phyloP scores from a whole-genome alignment of 2,113 vertebrate species.

The Gopherus flavomarginatus region DNA sequence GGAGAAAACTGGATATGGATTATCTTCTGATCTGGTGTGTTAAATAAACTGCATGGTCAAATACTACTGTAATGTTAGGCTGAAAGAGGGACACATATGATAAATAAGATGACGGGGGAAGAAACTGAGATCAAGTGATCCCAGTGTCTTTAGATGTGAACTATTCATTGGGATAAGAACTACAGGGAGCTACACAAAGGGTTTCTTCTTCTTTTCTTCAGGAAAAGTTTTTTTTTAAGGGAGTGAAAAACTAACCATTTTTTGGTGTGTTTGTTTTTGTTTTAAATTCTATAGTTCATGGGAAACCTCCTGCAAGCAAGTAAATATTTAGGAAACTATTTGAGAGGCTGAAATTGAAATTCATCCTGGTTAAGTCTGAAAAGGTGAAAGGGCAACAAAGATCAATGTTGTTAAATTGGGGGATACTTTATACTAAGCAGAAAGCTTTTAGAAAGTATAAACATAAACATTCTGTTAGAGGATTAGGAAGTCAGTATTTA shows the following conservation, averaged over 20 bases:
- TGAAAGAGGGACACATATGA: neutral
- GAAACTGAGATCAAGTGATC: neutral
- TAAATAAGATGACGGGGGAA: neutral
- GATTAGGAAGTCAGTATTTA: neutral
- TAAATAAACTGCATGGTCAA: neutral
- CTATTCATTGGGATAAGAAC: neutral
- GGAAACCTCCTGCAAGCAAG: neutral
- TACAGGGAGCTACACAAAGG: neutral
- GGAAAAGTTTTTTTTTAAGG: neutral
- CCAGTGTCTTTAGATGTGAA: neutral
- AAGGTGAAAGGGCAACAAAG: neutral
- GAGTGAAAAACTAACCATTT: neutral
- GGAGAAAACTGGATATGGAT: neutral
- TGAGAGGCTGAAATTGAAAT: slow-evolving; percentile 23
- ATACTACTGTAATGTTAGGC: neutral
- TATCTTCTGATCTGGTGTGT: neutral
- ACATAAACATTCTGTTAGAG: neutral
- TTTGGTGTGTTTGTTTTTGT: neutral
- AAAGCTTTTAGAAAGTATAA: slow-evolving; percentile 27
- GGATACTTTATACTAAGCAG: neutral
- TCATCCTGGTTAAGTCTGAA: slow-evolving; percentile 6
- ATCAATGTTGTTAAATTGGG: neutral
- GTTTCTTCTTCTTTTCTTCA: neutral
- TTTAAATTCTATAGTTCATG: neutral
- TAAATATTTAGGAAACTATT: slow-evolving; percentile 22